Evolutionary conservation across 2,113 vertebrate genomes (phyloP).

Genomic region (Dipodomys merriami): DNA sequence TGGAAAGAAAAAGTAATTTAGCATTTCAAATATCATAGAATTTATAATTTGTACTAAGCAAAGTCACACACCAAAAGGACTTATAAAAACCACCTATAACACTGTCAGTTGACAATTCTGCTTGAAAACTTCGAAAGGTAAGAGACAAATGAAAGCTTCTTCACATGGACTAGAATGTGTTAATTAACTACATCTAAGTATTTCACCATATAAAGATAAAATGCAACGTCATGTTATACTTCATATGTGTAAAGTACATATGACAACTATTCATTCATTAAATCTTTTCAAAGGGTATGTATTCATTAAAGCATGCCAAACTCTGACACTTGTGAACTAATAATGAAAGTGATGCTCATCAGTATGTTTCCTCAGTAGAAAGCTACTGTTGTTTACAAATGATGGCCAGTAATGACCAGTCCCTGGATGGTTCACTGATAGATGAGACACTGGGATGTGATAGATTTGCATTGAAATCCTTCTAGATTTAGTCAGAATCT

Average conservation of each 20-base stretch:
- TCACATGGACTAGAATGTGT: not conserved
- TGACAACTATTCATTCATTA: not conserved
- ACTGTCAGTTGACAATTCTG: slow-evolving; percentile 6
- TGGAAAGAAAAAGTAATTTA: slow-evolving; percentile 26
- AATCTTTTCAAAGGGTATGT: not conserved
- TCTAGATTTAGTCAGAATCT: slow-evolving; percentile 20
- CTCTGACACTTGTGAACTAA: not conserved
- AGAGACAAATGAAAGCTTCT: not conserved
- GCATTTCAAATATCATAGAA: slow-evolving; percentile 44
- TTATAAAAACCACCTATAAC: not conserved
- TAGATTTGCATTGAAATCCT: not conserved
- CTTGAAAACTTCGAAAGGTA: slow-evolving; percentile 28
- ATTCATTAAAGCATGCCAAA: not conserved
- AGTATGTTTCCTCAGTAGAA: not conserved
- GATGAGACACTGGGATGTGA: not conserved
- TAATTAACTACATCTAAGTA: not conserved
- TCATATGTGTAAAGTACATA: not conserved
- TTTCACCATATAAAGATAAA: not conserved
- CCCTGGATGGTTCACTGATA: not conserved
- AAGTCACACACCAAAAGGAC: not conserved
- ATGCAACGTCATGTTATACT: not conserved
- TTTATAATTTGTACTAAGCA: slow-evolving; percentile 44
- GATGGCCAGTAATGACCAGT: not conserved
- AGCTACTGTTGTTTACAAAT: not conserved
- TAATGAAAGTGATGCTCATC: not conserved